Evolutionary conservation across 2,888 invertebrate genomes (phyloP), one percentile per base, ranked within the genome.

Genomic region (Conchocele bisecta): DNA sequence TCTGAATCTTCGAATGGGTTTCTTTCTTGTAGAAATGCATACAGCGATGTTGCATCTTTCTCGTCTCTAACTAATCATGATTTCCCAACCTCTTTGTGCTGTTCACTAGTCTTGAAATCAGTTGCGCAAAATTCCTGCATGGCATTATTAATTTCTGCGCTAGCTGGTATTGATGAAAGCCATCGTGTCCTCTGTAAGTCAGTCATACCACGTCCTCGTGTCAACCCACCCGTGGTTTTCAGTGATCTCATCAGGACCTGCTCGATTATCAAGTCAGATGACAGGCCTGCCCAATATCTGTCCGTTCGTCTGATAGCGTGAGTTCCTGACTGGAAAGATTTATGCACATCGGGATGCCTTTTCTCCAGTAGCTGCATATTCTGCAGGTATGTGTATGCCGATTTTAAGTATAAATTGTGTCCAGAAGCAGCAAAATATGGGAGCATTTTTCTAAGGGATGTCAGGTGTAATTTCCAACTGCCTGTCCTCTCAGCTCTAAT

Each of bases 331-430:
- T 20, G 24, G 50, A 79, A 74, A 15, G 42, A 6, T 46, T n/a
- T n/a, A n/a, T 73, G 37, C 6, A 77, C 44, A 28, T 66, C 69
- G 7, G 76, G 79, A 26, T 69, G 46, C 3, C 11, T 35, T 15
- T 15, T 13, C 17, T 48, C 28, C 7, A 76, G 58, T 17, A 29
- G 7, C 3, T 13, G 9, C 58, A 58, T 58, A 3, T 44, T 37
- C 20, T 58, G 58, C 5, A 58, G 58, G 22, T 58, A 58, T 11
- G 20, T 24, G 31, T 58, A 33, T 7, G 53, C 29, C 7, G 59
- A 75, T 54, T 75, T 75, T 4, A 72, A 15, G 28, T 68, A 73
- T 20, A 31, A 24, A 28, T 87, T 88, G 81, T 91, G 88, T 17
- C 90, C 90, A 22, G 75, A 33, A 11, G 79, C 81, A 46, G 75